Evolutionary conservation across 2,888 invertebrate species (phyloP).

Genomic region (Tenthredo notha): DNA sequence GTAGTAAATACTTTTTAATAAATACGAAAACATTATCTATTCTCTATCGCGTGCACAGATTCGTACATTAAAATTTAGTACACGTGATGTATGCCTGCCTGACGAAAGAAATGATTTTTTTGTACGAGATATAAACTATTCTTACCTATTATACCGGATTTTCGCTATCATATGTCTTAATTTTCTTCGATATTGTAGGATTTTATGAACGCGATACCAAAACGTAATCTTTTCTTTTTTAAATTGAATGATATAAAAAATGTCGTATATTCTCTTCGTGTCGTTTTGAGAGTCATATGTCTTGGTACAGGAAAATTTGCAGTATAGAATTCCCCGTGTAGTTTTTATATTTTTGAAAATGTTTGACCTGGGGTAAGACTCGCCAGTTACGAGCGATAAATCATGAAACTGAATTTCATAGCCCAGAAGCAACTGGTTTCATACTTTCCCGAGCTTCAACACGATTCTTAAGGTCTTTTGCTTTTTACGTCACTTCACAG

Average conservation of each 20-base stretch:
- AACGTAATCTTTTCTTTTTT: neutral
- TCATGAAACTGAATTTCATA: slow-evolving; percentile 43
- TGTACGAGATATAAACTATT: neutral
- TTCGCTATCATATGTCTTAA: neutral
- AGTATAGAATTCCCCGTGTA: neutral
- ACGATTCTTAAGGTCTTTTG: slow-evolving; percentile 27
- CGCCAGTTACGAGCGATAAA: slow-evolving; percentile 42
- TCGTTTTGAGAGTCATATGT: neutral
- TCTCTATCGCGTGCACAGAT: neutral
- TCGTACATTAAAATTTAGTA: neutral
- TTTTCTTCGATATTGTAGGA: neutral
- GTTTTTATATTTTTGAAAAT: neutral
- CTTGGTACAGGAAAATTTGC: neutral
- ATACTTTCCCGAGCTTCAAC: slow-evolving; percentile 43
- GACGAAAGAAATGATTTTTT: neutral
- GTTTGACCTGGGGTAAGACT: neutral
- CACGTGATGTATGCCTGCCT: neutral
- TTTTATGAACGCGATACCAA: neutral
- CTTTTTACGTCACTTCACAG: slow-evolving; percentile 29
- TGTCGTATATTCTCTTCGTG: neutral
- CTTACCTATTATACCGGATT: neutral
- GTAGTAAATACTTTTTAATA: neutral
- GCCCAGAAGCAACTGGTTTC: neutral
- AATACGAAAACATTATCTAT: neutral
- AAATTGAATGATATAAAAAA: neutral